A percentile compares a stretch with the other conserved stretches of the same genome.
Evolutionary conservation across 2,113 vertebrate genomes (phyloP).

Genomic region (Tragelaphus buxtoni): DNA sequence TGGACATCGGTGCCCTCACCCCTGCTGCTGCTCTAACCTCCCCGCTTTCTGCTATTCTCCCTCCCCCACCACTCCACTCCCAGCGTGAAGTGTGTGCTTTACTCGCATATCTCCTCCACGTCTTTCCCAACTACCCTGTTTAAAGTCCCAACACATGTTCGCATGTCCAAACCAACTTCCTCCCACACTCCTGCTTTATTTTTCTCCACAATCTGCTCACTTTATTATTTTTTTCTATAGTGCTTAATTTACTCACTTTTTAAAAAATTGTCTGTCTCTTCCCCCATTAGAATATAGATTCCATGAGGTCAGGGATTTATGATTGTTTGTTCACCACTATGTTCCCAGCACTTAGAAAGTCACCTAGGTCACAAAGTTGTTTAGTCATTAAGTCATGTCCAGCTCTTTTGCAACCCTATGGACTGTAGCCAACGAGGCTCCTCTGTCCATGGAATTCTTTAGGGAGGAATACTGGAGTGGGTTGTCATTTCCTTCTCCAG

Average conservation of each 20-base stretch:
- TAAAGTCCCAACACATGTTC: not conserved
- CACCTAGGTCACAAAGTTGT: not conserved
- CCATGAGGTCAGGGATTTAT: not conserved
- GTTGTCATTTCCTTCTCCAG: not conserved
- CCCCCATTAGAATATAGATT: not conserved
- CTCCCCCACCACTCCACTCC: not conserved
- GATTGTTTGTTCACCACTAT: not conserved
- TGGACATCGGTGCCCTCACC: no score
- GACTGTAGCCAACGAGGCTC: not conserved
- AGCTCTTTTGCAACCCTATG: not conserved
- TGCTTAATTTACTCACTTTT: not conserved
- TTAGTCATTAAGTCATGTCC: not conserved
- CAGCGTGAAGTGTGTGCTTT: not conserved
- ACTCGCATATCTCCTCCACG: not conserved
- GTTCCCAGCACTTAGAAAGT: no score
- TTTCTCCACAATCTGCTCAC: not conserved
- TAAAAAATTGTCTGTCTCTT: not conserved
- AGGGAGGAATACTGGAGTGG: not conserved
- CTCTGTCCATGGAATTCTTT: not conserved
- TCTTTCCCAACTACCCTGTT: not conserved
- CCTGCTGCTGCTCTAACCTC: not conserved
- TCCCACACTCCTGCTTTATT: not conserved
- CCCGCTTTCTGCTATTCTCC: rapidly evolving
- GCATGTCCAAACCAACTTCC: not conserved
- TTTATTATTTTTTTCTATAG: not conserved